Evolutionary conservation across 2,113 vertebrate genomes (phyloP).

Genomic region (Asarcornis scutulata): DNA sequence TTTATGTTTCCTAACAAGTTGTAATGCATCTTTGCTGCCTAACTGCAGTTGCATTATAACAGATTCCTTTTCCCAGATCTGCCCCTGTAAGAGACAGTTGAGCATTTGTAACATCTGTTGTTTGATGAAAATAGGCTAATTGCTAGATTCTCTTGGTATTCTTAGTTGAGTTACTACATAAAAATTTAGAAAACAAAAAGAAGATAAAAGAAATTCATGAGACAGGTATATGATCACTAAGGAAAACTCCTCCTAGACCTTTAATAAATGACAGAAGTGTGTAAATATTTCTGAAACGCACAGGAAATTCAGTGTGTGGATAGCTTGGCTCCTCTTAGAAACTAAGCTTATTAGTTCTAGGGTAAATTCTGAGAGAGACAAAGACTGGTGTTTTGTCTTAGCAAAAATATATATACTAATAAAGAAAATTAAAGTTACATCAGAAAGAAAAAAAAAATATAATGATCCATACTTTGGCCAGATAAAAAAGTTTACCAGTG

Average conservation of each 20-base stretch:
- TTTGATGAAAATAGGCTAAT: constrained; percentile 10
- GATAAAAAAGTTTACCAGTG: background rate
- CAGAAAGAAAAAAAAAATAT: background rate
- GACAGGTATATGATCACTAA: background rate
- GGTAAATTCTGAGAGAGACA: background rate
- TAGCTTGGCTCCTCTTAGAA: background rate
- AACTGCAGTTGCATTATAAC: constrained; percentile 12
- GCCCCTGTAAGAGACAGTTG: background rate
- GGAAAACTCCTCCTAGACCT: background rate
- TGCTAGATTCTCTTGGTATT: background rate
- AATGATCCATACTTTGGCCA: background rate
- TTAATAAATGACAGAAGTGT: background rate
- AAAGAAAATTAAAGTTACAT: background rate
- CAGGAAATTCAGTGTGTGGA: background rate
- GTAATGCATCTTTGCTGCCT: background rate
- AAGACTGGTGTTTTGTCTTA: background rate
- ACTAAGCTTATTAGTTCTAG: background rate
- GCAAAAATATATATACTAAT: background rate
- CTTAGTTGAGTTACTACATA: background rate
- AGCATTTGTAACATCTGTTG: constrained; percentile 10
- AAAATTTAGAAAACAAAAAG: background rate
- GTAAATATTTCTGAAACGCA: background rate
- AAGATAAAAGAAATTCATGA: background rate
- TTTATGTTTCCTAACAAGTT: background rate
- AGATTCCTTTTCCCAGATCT: constrained; percentile 22